These are phyloP conservation scores for Odontomachus brunneus DNA, from an alignment of 1,140 invertebrate genomes.

Conservation along the genomic window DNA sequence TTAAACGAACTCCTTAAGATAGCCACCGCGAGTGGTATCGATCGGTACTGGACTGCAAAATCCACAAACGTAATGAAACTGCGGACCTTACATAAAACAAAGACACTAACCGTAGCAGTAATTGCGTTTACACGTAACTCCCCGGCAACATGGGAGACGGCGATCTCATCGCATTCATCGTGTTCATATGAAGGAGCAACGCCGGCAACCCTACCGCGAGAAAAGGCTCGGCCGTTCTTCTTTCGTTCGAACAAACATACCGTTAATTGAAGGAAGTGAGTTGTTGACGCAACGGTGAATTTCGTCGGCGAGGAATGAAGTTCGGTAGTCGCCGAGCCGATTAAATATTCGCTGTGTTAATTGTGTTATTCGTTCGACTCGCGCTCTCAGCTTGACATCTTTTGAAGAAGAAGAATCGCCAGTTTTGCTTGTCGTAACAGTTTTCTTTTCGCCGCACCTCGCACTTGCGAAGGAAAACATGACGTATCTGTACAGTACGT, in stretches of 20 bases:
- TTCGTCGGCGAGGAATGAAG: background rate
- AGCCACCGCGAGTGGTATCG: conserved; percentile 49
- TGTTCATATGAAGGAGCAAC: background rate
- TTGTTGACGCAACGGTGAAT: background rate
- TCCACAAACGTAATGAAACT: conserved; percentile 74
- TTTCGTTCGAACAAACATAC: background rate
- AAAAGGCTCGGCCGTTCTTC: background rate
- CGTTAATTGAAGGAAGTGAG: background rate
- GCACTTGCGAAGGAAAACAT: too few relatives aligned
- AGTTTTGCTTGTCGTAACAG: background rate
- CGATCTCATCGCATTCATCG: background rate
- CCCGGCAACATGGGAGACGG: background rate
- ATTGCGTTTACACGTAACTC: conserved; percentile 49
- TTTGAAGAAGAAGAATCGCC: background rate
- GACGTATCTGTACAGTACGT: too few relatives aligned
- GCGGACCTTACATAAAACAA: conserved; percentile 69
- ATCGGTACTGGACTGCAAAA: conserved; percentile 54
- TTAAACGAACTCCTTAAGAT: background rate
- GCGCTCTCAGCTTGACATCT: background rate
- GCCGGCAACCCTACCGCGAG: background rate
- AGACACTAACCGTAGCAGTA: conserved; percentile 52
- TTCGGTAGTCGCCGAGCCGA: background rate
- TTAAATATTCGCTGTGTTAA: background rate
- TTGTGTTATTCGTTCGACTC: background rate
- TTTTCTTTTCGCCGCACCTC: background rate